A percentile compares a stretch with the other conserved stretches of the same genome.
Conservation (phyloP, 2,888 invertebrate species). For the Tridacna gigas region DNA sequence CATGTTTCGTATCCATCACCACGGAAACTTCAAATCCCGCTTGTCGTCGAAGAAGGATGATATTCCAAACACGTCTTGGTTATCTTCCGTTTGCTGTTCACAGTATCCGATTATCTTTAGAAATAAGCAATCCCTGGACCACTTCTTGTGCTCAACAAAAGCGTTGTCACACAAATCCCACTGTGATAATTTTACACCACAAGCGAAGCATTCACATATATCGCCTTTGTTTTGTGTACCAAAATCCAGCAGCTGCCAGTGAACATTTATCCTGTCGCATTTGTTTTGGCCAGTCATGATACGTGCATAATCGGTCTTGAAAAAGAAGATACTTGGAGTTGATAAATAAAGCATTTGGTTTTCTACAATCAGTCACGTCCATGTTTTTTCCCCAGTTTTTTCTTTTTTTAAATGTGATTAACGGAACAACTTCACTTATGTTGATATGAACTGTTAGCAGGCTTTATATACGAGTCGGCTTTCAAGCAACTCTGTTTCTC, state of each 20-base stretch:
- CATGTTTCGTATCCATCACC: slow-evolving; percentile 38
- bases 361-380: neutral
- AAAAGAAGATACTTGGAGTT: neutral
- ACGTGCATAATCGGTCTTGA: slow-evolving; percentile 7
- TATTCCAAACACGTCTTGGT: neutral
- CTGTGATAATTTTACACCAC: slow-evolving; percentile 16
- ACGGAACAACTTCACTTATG: neutral
- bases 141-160: slow-evolving; percentile 20
- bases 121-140: slow-evolving; percentile 26
- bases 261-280: neutral
- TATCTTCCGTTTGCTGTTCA: neutral
- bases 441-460: too few relatives aligned
- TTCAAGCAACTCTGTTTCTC: slow-evolving; percentile 2
- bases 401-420: neutral
- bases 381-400: neutral
- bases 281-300: slow-evolving; percentile 16
- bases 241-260: slow-evolving; percentile 6
- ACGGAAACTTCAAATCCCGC: neutral
- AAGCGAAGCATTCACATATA: slow-evolving; percentile 22
- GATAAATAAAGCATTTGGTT: neutral
- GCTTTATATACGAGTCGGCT: too few relatives aligned
- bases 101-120: slow-evolving; percentile 28
- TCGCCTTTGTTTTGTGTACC: slow-evolving; percentile 16
- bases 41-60: neutral
- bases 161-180: slow-evolving; percentile 8